Base-by-base conservation (phyloP, 1,140 invertebrate species). In the Anoplolepis gracilipes region DNA sequence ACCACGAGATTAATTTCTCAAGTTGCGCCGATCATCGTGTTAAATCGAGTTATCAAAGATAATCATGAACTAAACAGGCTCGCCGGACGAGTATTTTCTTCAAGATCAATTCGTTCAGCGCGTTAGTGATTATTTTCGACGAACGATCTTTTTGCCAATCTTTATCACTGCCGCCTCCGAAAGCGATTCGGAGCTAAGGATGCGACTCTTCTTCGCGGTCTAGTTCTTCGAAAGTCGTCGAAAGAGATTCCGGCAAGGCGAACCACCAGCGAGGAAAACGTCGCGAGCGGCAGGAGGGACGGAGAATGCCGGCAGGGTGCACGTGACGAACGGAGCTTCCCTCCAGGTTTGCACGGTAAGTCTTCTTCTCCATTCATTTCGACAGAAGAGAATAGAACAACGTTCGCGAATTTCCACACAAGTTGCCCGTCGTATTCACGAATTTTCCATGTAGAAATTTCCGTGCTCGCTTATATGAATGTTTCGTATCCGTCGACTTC, bases 241-340 rank as follows among this genome's bases (percentile, higher is more conserved):
- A 53, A 0, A 64, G 25, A 42, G 1, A 70, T 39, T 57, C 22
- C 25, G 30, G 67, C 67, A 85, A 72, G 72, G 39, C 39, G 42
- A 78, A 33, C 13, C 36, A 55, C 46, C 53, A 49, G 25, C 55
- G 64, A 55, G 33, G 19, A 67, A 70, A 76, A 76, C 55, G 67
- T 69, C 72, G 57, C 64, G 67, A 61, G 13, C 55, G 42, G 55
- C 42, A 85, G 57, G 55, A 61, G 70, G 57, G 5, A 57, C 78
- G 55, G 42, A 89, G 85, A 85, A 90, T 90, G 89, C 85, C 76
- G 65, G 36, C 72, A 36, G 86, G 59, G 82, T 61, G 81, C 72
- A 90, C 89, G 90, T 91, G 90, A 91, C 90, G 73, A 87, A 90
- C 87, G 87, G 87, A 11, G 82, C 72, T 90, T 87, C 76, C 89